These are phyloP conservation scores for Lycopodina hypogea DNA, from an alignment of 37 sponge, comb jelly and placozoan genomes.

Conservation along the genomic window DNA sequence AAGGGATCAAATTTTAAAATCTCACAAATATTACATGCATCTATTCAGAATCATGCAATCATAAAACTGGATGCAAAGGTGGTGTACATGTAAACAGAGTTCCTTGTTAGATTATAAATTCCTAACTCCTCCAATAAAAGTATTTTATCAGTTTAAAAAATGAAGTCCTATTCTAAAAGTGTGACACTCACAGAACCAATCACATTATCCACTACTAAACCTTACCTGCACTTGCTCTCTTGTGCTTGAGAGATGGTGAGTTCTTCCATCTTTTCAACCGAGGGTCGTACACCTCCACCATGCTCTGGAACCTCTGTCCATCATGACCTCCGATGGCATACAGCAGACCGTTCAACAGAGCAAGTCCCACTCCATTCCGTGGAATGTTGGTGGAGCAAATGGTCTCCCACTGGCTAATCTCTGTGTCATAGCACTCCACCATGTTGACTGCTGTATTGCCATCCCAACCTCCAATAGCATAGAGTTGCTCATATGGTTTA, in stretches of 20 bases:
- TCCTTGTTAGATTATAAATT: too few species aligned
- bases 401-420: slow-evolving; percentile 27
- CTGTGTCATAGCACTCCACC: slow-evolving; percentile 44
- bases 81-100: too few species aligned
- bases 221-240: slow-evolving; percentile 33
- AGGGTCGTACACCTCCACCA: slow-evolving; percentile 29
- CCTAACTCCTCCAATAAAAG: too few species aligned
- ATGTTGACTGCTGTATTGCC: slow-evolving; percentile 38
- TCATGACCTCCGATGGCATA: slow-evolving; percentile 53
- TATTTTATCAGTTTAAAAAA: too few species aligned
- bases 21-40: too few species aligned
- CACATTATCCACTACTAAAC: too few species aligned
- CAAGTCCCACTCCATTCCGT: slow-evolving; percentile 44
- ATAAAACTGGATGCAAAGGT: too few species aligned
- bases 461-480: slow-evolving; percentile 58
- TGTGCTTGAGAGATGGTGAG: slow-evolving; percentile 17
- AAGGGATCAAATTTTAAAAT: too few species aligned
- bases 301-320: slow-evolving; percentile 28
- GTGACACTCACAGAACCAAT: too few species aligned
- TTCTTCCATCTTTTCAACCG: slow-evolving; percentile 16
- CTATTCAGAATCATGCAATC: too few species aligned
- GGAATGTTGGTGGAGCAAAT: not conserved
- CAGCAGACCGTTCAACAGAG: slow-evolving; percentile 9
- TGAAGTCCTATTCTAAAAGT: too few species aligned
- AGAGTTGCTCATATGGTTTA: slow-evolving; percentile 26